Percentiles rank a stretch among this genome's conserved stretches.
phyloP scores from a whole-genome alignment of 1,140 invertebrate genomes.

The Procambarus clarkii region DNA sequence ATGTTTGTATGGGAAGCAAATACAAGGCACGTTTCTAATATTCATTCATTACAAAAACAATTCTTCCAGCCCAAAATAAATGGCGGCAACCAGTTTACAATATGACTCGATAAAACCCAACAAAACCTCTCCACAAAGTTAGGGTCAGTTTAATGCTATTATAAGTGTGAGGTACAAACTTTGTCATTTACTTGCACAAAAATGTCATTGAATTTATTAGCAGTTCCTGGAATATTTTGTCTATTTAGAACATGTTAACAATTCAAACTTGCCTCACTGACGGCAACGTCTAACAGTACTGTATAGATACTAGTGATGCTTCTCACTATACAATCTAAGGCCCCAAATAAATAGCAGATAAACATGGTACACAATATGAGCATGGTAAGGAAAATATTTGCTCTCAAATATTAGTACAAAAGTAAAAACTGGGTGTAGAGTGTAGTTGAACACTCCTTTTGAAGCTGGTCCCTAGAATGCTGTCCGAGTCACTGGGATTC shows the following conservation, averaged over 20 bases:
- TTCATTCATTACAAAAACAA: constrained; percentile 12
- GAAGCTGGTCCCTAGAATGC: too few species aligned
- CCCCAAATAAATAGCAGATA: constrained; percentile 5
- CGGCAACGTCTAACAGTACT: background rate
- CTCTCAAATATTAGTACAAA: background rate
- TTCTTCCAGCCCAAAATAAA: background rate
- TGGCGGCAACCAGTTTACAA: constrained; percentile 6
- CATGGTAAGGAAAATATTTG: background rate
- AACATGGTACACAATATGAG: background rate
- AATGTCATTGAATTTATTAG: background rate
- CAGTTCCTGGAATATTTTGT: background rate
- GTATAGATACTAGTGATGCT: background rate
- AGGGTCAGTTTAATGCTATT: background rate
- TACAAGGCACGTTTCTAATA: constrained; percentile 58
- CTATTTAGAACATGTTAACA: background rate
- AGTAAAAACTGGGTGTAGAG: background rate
- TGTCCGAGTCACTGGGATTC: too few species aligned
- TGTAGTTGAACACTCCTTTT: too few species aligned
- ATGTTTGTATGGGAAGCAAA: constrained; percentile 25
- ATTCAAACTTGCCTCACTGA: background rate
- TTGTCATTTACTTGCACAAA: background rate
- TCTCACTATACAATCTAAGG: background rate
- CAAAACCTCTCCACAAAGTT: background rate
- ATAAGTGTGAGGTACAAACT: constrained; percentile 17
- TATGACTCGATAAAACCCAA: background rate